Conservation (phyloP, 2,888 invertebrate species). For the Cantharis lateralis region DNA sequence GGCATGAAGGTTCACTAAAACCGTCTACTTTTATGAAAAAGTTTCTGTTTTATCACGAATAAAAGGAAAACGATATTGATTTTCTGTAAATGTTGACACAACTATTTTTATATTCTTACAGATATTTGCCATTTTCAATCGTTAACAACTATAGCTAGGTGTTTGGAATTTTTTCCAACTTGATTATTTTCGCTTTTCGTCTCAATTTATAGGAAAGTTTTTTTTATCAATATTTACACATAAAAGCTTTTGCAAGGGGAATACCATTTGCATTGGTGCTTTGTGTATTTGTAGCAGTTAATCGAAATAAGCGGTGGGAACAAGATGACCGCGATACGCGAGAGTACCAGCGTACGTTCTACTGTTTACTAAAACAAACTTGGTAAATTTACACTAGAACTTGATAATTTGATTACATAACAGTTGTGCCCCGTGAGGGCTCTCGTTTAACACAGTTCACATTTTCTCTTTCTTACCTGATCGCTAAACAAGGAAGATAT, state of each 20-base stretch:
- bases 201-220: background rate
- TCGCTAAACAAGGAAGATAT: constrained; percentile 13
- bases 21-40: background rate
- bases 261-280: background rate
- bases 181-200: background rate
- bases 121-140: background rate
- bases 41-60: background rate
- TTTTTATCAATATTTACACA: background rate
- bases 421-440: constrained; percentile 22
- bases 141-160: background rate
- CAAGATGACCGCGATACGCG: constrained; percentile 24
- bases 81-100: background rate
- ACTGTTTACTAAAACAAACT: constrained; percentile 28
- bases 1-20: background rate
- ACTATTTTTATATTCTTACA: background rate
- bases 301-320: constrained; percentile 24
- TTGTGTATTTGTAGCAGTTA: constrained; percentile 11
- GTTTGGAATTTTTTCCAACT: background rate
- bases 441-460: constrained; percentile 18
- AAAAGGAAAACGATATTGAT: background rate
- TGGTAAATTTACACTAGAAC: constrained; percentile 31
- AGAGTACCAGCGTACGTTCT: constrained; percentile 1
- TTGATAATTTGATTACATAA: constrained; percentile 33
- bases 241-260: background rate
- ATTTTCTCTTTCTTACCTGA: constrained; percentile 23